Base-by-base conservation (phyloP, 2,797 vertebrate species). In the Pyrocephalus nanus region DNA sequence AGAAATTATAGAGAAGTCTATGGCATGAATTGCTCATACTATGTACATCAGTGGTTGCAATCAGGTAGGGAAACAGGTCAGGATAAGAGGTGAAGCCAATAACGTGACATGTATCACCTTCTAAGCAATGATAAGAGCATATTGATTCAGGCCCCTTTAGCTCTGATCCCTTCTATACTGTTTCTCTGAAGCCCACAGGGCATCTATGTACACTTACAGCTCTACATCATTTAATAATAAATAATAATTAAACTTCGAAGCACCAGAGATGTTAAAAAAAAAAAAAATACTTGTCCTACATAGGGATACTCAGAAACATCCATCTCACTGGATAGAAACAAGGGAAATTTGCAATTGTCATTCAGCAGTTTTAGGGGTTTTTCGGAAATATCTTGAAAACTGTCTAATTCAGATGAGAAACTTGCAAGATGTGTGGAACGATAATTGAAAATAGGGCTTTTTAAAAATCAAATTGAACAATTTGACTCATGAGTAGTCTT, bases 401-500 rank as follows among this genome's bases (percentile, higher is more conserved):
- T 36, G 43, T 54, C 40, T 51, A 50, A 87, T 70, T 93, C 74
- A 62, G 30, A 47, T 5, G 29, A 89, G 74, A 95, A 93, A 54
- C 25, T 50, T 70, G 45, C 27, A 79, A 92, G 61, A 69, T 83
- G 14, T 1, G 1, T 87, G 72, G 69, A 88, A 90, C 54, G 40
- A 75, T 64, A 71, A 79, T 42, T 85, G 53, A 90, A 97, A 76
- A 82, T 23, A 43, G 4, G 42, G 36, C 7, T 73, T 72, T 88
- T 91, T 36, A 0, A 19, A 78, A 94, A 94, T 83, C 18, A 65
- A 74, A 82, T 65, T 48, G 88, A 92, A 96, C 29, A 48, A 85
- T 94, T 97, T 96, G 95, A 91, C 61, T 94, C 94, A 96, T 77
- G 89, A 94, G 38, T 90, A 88, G 85, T 88, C 88, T 74, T 96